Conservation (phyloP, 1,140 invertebrate species). For the Drosophila sproati region DNA sequence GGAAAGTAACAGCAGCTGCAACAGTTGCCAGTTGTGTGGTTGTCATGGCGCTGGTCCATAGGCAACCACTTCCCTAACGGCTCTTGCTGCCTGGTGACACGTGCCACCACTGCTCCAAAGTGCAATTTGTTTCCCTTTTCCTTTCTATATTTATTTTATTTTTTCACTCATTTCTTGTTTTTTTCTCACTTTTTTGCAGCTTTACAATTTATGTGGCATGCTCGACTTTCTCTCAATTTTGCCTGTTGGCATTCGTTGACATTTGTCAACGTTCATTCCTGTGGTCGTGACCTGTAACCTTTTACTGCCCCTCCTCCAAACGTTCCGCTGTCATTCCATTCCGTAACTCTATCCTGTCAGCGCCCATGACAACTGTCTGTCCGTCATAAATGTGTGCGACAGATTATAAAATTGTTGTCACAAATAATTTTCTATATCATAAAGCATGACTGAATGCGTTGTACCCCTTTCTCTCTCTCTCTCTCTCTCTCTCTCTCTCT, state of each 20-base stretch:
- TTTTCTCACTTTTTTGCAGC: neutral
- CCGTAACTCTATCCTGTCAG: conserved; percentile 6
- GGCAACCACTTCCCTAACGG: neutral
- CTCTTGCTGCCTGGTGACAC: conserved; percentile 17
- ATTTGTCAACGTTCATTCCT: conserved; percentile 49
- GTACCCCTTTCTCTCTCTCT: neutral
- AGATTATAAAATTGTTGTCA: conserved; percentile 18
- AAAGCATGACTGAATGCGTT: neutral
- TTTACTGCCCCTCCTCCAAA: neutral
- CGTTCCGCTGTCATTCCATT: neutral
- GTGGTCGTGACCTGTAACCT: conserved; percentile 30
- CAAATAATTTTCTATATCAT: conserved; percentile 17
- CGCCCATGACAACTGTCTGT: conserved; percentile 44
- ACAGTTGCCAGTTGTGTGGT: conserved; percentile 54
- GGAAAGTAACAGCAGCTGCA: conserved; percentile 31
- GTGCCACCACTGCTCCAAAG: conserved; percentile 31
- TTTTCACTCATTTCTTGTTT: neutral
- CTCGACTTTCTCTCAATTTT: conserved; percentile 53
- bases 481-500: neutral
- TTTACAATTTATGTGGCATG: conserved; percentile 49
- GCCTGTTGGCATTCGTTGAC: conserved; percentile 51
- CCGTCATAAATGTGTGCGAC: conserved; percentile 39
- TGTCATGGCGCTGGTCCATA: conserved; percentile 16
- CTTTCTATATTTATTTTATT: neutral
- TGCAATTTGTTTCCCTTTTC: conserved; percentile 26